phyloP scores from a whole-genome alignment of 2,888 invertebrate species.

The Panzeria rudis region DNA sequence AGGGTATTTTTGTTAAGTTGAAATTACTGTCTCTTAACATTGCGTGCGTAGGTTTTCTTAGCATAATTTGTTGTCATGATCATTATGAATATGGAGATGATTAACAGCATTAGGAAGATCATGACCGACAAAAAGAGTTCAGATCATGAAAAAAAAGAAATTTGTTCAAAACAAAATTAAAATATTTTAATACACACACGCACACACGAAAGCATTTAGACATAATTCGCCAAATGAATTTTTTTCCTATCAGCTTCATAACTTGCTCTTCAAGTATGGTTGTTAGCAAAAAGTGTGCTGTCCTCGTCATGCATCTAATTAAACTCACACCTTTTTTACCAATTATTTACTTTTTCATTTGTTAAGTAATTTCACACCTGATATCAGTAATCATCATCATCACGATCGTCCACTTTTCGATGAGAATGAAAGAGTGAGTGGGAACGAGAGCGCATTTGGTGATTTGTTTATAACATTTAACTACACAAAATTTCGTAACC shows the following conservation, averaged over 20 bases:
- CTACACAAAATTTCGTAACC: conserved; percentile 50
- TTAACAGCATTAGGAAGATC: conserved; percentile 31
- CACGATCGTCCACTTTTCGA: conserved; percentile 3
- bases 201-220: not conserved
- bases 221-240: too few relatives aligned
- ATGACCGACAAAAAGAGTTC: conserved; percentile 9
- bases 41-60: conserved; percentile 63
- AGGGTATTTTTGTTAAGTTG: conserved; percentile 10
- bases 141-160: not conserved
- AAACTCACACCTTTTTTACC: conserved; percentile 6
- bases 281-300: conserved; percentile 43
- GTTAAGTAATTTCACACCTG: conserved; percentile 55
- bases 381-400: not conserved
- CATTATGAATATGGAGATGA: conserved; percentile 32
- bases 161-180: not conserved
- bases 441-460: not conserved
- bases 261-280: not conserved
- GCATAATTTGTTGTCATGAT: conserved; percentile 60
- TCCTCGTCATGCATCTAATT: not conserved
- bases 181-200: not conserved
- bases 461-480: conserved; percentile 47
- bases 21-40: not conserved
- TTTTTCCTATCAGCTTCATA: too few relatives aligned
- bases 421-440: not conserved
- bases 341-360: conserved; percentile 32